These are phyloP conservation scores for Eueremaeus valkanovi DNA, from an alignment of 2,888 invertebrate species.

Conservation along the genomic window DNA sequence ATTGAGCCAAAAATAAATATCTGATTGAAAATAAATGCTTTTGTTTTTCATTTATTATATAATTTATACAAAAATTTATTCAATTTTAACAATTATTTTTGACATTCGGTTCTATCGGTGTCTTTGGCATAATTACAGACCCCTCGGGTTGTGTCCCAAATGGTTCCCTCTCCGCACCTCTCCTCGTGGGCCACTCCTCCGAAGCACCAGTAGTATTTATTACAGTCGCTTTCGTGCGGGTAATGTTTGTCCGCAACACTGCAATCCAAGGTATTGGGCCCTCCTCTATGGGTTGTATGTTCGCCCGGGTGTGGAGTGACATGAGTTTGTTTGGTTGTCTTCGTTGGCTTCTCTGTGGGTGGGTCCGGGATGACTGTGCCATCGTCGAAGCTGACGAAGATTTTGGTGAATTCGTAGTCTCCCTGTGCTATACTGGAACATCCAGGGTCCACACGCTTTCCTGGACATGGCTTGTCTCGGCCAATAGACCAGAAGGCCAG, in stretches of 20 bases:
- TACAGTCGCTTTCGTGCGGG: slow-evolving; percentile 41
- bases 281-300: neutral
- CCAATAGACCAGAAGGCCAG: slow-evolving; percentile 40
- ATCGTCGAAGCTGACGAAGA: slow-evolving; percentile 40
- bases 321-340: neutral
- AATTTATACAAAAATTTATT: neutral
- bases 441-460: slow-evolving; percentile 33
- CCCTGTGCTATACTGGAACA: slow-evolving; percentile 38
- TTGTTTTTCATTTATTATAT: too few relatives aligned
- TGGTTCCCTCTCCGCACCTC: slow-evolving; percentile 67
- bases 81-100: neutral
- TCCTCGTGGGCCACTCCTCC: slow-evolving; percentile 70
- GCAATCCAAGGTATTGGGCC: slow-evolving; percentile 38
- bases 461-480: slow-evolving; percentile 41
- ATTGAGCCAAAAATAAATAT: too few relatives aligned
- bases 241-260: slow-evolving; percentile 5
- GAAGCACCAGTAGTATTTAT: slow-evolving; percentile 77
- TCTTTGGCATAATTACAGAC: slow-evolving; percentile 64
- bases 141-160: slow-evolving; percentile 66
- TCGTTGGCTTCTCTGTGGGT: neutral
- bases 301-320: too few relatives aligned
- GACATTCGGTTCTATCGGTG: slow-evolving; percentile 32
- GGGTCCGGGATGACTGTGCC: neutral
- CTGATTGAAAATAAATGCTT: too few relatives aligned
- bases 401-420: slow-evolving; percentile 39